Evolutionary conservation across 2,113 vertebrate genomes (phyloP), one percentile per base, ranked within the genome.

Genomic region (Tretioscincus oriximinensis): DNA sequence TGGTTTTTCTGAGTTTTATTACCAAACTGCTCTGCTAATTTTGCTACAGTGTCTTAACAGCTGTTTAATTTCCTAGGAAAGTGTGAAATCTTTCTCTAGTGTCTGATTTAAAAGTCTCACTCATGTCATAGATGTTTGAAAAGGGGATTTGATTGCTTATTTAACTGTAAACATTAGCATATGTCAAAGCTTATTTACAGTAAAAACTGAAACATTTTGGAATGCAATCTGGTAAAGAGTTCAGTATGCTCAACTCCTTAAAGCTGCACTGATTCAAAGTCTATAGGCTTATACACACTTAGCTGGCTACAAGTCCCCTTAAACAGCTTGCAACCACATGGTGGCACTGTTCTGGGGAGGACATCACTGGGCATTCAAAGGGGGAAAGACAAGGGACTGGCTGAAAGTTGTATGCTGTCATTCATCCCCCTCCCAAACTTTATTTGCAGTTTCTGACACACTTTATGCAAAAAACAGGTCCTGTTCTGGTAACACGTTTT

Each of bases 11-110:
- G 24, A 47, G 35, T 47, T 76, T 81, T 69, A 76, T 76, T 76
- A 63, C 73, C 65, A 82, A 63, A 61, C 26, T 61, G 63, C 67
- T 63, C 66, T 63, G 35, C 74, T 69, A 82, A 76, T 76, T 82
- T 41, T 63, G 21, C 54, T 49, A 31, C 49, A 82, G 54, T 14
- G 65, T 70, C 73, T 70, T 70, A 69, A 49, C 54, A 81, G 73
- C 54, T 81, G 54, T 76, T 81, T 81, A 81, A 76, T 81, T 76
- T 81, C 66, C 65, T 70, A 61, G 73, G 73, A 81, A 76, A 81
- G 54, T 81, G 80, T 81, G 73, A 70, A 81, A 81, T 81, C 51
- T 41, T 76, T 81, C 73, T 81, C 54, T 81, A 63, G 80, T 63
- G 80, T 45, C 73, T 70, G 64, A 76, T 61, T 81, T 76, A 76